Percentiles rank a stretch among this genome's conserved stretches.
Conservation (phyloP, 2,888 invertebrate genomes). For the Parnassius glacialis region DNA sequence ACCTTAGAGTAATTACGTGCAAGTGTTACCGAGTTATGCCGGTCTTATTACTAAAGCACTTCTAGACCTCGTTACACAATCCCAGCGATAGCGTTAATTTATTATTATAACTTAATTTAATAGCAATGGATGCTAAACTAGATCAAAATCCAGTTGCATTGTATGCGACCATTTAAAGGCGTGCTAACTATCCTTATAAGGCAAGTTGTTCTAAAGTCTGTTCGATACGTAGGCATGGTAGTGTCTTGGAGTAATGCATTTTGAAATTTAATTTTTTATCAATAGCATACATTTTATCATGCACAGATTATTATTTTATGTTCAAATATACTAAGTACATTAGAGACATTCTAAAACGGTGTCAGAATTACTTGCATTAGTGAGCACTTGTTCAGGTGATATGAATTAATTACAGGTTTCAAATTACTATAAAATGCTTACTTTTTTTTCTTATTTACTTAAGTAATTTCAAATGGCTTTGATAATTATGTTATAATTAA, state of each 20-base stretch:
- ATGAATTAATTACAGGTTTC: conserved; percentile 20
- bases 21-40: background rate
- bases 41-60: conserved; percentile 7
- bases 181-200: conserved; percentile 20
- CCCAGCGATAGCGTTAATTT: conserved; percentile 20
- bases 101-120: conserved; percentile 28
- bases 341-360: conserved; percentile 28
- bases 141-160: conserved; percentile 28
- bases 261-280: background rate
- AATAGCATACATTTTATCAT: background rate
- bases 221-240: conserved; percentile 10
- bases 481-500: background rate
- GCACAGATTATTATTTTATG: background rate
- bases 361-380: conserved; percentile 26
- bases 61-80: conserved; percentile 16
- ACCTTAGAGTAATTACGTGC: background rate
- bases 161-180: conserved; percentile 20
- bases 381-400: conserved; percentile 19
- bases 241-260: background rate
- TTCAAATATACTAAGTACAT: conserved; percentile 10
- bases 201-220: conserved; percentile 14
- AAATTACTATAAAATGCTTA: conserved; percentile 2
- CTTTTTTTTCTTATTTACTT: background rate
- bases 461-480: background rate
- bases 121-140: conserved; percentile 25